Conservation (phyloP, 2,888 invertebrate species). For the Epinotia demarniana region DNA sequence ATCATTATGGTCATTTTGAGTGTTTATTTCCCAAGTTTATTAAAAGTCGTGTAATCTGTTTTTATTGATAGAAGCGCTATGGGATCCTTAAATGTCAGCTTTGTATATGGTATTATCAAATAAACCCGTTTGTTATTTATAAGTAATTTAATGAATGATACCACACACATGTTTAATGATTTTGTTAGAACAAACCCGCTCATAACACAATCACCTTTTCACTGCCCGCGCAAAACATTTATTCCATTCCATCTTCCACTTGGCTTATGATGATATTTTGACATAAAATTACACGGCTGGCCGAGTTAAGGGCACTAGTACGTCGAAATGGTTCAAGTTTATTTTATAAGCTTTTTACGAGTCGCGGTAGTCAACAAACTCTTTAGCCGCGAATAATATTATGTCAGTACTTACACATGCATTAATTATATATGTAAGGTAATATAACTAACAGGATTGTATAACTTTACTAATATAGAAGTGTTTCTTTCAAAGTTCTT, state of each 20-base stretch:
- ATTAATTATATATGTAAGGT: constrained; percentile 28
- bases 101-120: too few species aligned
- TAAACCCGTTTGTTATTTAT: not conserved
- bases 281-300: constrained; percentile 56
- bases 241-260: constrained; percentile 57
- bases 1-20: too few species aligned
- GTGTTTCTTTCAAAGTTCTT: not conserved
- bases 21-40: too few species aligned
- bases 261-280: constrained; percentile 58
- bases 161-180: constrained; percentile 46
- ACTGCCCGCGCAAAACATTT: constrained; percentile 54
- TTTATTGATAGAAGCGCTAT: too few species aligned
- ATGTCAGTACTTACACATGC: constrained; percentile 43
- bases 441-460: constrained; percentile 6
- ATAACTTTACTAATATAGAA: not conserved
- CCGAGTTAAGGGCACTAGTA: constrained; percentile 54
- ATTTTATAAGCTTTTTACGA: constrained; percentile 58
- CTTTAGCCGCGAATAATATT: constrained; percentile 52
- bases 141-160: constrained; percentile 43
- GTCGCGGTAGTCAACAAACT: constrained; percentile 51
- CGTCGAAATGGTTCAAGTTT: constrained; percentile 54
- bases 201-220: too few species aligned
- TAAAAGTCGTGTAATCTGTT: too few species aligned
- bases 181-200: constrained; percentile 52
- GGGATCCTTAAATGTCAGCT: too few species aligned